A percentile compares a stretch with the other conserved stretches of the same genome.
Conservation (phyloP, 2,113 vertebrate genomes). For the Cairina moschata region DNA sequence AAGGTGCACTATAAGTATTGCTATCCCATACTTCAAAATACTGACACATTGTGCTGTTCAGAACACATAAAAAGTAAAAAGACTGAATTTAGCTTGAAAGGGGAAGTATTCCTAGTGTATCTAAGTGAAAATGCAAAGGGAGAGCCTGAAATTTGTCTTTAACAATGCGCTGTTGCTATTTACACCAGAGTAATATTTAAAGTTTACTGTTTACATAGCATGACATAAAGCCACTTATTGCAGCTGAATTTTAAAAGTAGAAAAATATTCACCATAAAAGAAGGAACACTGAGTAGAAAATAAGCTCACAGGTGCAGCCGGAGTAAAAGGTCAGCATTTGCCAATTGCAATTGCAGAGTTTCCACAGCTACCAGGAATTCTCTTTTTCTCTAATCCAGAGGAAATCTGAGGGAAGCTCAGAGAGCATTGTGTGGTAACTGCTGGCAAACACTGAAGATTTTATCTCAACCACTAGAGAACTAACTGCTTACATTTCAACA, state of each 20-base stretch:
- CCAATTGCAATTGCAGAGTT: not conserved
- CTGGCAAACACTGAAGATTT: not conserved
- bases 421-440: not conserved
- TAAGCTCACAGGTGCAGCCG: not conserved
- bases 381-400: not conserved
- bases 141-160: not conserved
- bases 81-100: not conserved
- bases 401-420: not conserved
- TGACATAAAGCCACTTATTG: not conserved
- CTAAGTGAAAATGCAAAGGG: not conserved
- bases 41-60: not conserved
- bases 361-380: not conserved
- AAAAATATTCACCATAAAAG: not conserved
- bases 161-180: not conserved
- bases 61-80: constrained; percentile 36
- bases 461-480: not conserved
- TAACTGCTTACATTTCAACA: not conserved
- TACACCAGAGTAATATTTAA: not conserved
- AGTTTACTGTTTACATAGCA: not conserved
- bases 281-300: not conserved
- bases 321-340: not conserved
- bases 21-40: constrained; percentile 25
- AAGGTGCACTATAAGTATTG: constrained; percentile 23
- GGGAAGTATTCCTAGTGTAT: not conserved
- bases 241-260: not conserved